A percentile compares a stretch with the other conserved stretches of the same genome.
Evolutionary conservation across 2,797 vertebrate species (phyloP).

Genomic region (Sebastes iracundus): DNA sequence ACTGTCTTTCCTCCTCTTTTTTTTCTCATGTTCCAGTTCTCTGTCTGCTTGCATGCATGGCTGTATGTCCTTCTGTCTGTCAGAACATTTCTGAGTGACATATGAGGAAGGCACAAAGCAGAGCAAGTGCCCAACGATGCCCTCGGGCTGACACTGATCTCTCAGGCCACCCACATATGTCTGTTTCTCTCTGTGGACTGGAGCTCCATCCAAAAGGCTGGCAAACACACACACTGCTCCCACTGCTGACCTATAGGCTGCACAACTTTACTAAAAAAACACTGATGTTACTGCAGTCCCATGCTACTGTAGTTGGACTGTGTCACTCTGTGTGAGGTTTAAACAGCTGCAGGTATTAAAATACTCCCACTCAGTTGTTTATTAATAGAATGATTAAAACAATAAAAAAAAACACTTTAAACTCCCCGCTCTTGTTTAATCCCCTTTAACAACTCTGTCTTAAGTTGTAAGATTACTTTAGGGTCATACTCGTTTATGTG

Average conservation of each 20-base stretch:
- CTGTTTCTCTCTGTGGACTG: conserved; percentile 33
- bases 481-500: background rate
- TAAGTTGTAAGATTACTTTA: background rate
- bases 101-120: conserved; percentile 65
- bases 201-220: conserved; percentile 28
- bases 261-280: conserved; percentile 1
- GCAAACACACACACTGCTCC: conserved; percentile 10
- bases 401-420: background rate
- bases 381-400: conserved; percentile 13
- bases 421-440: background rate
- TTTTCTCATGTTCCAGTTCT: conserved; percentile 56
- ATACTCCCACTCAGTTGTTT: background rate
- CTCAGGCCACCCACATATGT: conserved; percentile 50
- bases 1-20: conserved; percentile 13
- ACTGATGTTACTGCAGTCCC: conserved; percentile 7
- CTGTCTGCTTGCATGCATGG: conserved; percentile 31
- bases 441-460: background rate
- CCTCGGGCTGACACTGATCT: conserved; percentile 71
- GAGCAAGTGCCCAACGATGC: conserved; percentile 68
- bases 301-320: background rate
- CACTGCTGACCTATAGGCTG: conserved; percentile 22
- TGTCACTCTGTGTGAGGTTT: conserved; percentile 14
- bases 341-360: conserved; percentile 33
- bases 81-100: conserved; percentile 62
- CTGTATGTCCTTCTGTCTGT: conserved; percentile 32